phyloP scores from a whole-genome alignment of 2,113 vertebrate genomes.

The Micronisus gabar region DNA sequence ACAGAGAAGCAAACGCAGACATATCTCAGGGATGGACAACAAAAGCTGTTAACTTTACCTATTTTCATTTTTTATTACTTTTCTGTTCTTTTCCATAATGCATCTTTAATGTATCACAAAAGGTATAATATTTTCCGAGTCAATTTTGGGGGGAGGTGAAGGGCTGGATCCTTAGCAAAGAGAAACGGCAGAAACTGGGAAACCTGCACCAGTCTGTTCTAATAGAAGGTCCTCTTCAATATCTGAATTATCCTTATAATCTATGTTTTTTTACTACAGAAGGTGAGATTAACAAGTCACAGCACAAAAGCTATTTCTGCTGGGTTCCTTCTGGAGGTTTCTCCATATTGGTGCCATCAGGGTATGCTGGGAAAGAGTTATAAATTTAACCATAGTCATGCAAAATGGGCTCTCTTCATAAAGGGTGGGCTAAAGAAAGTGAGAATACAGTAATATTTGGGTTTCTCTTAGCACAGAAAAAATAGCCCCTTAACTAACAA shows the following conservation, averaged over 20 bases:
- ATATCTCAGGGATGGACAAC: not conserved
- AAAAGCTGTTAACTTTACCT: not conserved
- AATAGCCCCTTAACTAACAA: not conserved
- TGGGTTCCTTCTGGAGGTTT: not conserved
- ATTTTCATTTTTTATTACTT: not conserved
- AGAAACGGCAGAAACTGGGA: not conserved
- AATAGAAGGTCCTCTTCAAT: not conserved
- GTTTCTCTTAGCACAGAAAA: not conserved
- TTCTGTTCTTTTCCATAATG: not conserved
- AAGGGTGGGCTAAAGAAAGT: not conserved
- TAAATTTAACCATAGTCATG: not conserved
- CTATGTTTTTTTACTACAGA: not conserved
- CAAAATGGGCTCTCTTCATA: not conserved
- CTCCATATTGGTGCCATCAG: not conserved
- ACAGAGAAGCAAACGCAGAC: not conserved
- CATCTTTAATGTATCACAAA: not conserved
- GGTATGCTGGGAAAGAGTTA: not conserved
- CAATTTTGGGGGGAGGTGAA: not conserved
- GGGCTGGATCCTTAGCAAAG: not conserved
- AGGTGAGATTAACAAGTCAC: not conserved
- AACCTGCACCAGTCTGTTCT: not conserved
- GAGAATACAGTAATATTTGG: not conserved
- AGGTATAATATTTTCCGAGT: not conserved
- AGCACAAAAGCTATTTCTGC: not conserved
- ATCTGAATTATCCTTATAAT: not conserved